These are phyloP conservation scores for Ceratina japonica DNA, from an alignment of 1,140 invertebrate species.

Conservation along the genomic window DNA sequence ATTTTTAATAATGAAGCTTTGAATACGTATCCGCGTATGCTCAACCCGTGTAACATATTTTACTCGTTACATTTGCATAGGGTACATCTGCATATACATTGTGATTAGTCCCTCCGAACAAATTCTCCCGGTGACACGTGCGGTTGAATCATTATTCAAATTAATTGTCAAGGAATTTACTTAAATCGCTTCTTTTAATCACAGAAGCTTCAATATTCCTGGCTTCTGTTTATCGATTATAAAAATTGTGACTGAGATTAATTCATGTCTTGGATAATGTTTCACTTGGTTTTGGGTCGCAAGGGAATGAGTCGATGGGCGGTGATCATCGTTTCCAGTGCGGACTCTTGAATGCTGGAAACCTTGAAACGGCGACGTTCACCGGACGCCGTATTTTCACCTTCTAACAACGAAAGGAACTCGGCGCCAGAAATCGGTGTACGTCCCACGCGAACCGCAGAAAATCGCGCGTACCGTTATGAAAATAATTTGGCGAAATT, in stretches of 20 bases:
- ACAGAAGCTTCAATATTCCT: too few species aligned
- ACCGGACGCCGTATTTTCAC: neutral
- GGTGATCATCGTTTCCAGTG: neutral
- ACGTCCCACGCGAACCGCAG: neutral
- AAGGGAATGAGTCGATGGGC: neutral
- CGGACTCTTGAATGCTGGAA: neutral
- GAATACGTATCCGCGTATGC: neutral
- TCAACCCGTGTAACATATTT: too few species aligned
- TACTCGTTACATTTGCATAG: neutral
- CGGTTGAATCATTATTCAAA: too few species aligned
- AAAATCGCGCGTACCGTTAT: slow-evolving; percentile 19
- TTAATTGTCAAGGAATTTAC: too few species aligned
- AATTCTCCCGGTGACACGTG: too few species aligned
- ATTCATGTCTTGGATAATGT: too few species aligned
- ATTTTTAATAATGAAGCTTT: slow-evolving; percentile 18
- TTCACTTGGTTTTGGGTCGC: neutral
- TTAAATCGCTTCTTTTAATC: too few species aligned
- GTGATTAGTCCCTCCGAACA: neutral
- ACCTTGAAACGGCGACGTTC: slow-evolving; percentile 9
- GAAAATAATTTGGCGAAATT: slow-evolving; percentile 4
- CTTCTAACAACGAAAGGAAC: neutral
- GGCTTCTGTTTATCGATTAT: too few species aligned
- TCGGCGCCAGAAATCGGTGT: neutral
- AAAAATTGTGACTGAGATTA: too few species aligned
- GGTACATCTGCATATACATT: neutral